Base-by-base conservation (phyloP, 37 sponge, comb jelly and placozoan genomes). In the Geodia barretti region DNA sequence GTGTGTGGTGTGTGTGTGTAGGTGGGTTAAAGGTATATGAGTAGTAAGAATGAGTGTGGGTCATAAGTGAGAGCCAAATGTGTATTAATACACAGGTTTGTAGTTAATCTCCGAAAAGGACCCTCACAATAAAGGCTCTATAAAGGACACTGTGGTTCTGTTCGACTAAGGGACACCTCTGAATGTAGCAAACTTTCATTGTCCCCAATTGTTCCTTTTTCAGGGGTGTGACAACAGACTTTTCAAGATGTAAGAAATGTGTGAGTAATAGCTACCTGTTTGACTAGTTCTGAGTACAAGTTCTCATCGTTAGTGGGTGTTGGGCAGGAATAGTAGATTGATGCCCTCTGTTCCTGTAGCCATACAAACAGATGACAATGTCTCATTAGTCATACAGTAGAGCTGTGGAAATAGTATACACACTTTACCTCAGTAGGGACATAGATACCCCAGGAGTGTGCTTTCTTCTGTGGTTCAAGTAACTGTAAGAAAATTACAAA, bases 1-100 rank as follows among this genome's bases (percentile, higher is more conserved):
- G n/a, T n/a, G n/a, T n/a, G n/a, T n/a, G n/a, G 39, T 70, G 60
- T 72, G 61, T 60, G 65, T 60, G 31, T 60, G 82, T 60, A 39
- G 63, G 75, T 73, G 41, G 62, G 74, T 83, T 39, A 74, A 67
- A 62, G 39, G 73, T 65, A n/a, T n/a, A 64, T 26, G 61, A 54
- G 73, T 19, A 41, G 74, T 74, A 40, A 40, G 66, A 37, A n/a
- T 81, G 73, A 60, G 54, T 60, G 41, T 72, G 42, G 41, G 59
- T 69, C 36, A 59, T 68, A 60, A 41, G 80, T 41, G 60, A 29
- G 70, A 47, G 43, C 32, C 37, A 59, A 30, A 31, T 33, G 29
- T 23, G 28, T 40, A 9, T 78, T 24, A 35, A 17, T 69, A 28
- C 19, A 25, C 31, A 34, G 42, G 40, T 70, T 23, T 70, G 71